Base-by-base conservation (phyloP, 2,888 invertebrate genomes). In the Ichneumoninae sp. region DNA sequence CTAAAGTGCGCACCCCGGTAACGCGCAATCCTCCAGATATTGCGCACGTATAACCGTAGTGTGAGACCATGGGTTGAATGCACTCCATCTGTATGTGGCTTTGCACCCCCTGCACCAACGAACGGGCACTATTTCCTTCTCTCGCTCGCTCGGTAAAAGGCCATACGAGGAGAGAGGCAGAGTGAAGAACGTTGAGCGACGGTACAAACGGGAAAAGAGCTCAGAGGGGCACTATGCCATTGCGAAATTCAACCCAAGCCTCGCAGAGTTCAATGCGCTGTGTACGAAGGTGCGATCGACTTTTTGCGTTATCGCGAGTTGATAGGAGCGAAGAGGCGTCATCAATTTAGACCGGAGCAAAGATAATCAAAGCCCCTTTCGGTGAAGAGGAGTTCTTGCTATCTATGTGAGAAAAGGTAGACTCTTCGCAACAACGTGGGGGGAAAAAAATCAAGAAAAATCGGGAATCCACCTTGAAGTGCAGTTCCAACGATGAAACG, bases 11-110 rank as follows among this genome's bases (percentile, higher is more conserved):
- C 66, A 78, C 80, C 62, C 33, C 50, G 33, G 57, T 80, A 86
- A 87, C 79, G 85, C 89, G 86, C 90, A 88, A 90, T 92, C 90
- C 91, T 92, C 89, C 84, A 88, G 89, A 91, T 90, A 91, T 89
- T 90, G 89, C 89, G 87, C 87, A 87, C 87, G 83, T 70, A 80
- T 62, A 33, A 62, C 16, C 62, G 52, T 52, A 68, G 68, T 79
- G 72, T 47, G 33, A 75, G 76, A 68, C 36, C 74, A 78, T 78
- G 80, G 65, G 82, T 84, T 86, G 82, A 85, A 85, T 85, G 86
- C 85, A 86, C 86, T 86, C 54, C 62, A 69, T 84, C 69, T 33
- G 62, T 83, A 74, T 82, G 82, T 47, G 82, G 54, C 76, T 80
- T 79, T 80, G 76, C 76, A 75, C 19, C 77, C 75, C 77, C 83